Percentiles rank a stretch among this genome's conserved stretches.
Conservation (phyloP, 2,113 vertebrate species). For the Riparia riparia region DNA sequence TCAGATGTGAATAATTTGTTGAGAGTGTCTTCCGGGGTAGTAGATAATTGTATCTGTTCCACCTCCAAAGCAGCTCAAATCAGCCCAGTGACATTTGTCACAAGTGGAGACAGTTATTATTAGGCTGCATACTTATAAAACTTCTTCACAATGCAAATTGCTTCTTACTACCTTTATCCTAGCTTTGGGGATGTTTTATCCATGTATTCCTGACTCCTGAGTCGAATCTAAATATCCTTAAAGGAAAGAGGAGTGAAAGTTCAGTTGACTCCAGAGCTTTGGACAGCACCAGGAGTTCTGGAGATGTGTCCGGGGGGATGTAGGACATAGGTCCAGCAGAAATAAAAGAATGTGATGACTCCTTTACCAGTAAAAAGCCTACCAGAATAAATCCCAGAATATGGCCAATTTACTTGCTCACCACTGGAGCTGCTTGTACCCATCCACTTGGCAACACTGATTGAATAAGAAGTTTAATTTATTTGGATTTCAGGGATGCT, state of each 20-base stretch:
- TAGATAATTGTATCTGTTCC: background rate
- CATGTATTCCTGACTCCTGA: background rate
- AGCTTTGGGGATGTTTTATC: background rate
- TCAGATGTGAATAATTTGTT: background rate
- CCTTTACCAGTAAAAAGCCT: background rate
- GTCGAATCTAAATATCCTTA: background rate
- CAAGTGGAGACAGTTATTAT: conserved; percentile 41
- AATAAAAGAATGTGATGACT: background rate
- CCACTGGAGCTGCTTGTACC: background rate
- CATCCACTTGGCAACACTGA: background rate
- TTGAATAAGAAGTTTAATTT: background rate
- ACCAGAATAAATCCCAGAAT: background rate
- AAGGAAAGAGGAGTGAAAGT: background rate
- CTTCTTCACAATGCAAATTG: conserved; percentile 58
- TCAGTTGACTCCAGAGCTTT: background rate
- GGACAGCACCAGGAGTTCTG: background rate
- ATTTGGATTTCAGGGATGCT: background rate
- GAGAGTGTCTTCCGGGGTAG: background rate
- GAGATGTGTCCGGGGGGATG: background rate
- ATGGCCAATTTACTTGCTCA: background rate
- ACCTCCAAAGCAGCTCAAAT: conserved; percentile 36
- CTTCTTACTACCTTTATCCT: conserved; percentile 7
- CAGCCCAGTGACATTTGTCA: conserved; percentile 62
- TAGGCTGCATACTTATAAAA: conserved; percentile 38
- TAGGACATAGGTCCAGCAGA: background rate